A percentile compares a stretch with the other conserved stretches of the same genome.
phyloP scores from a whole-genome alignment of 2,113 vertebrate species.

The Procapra przewalskii region DNA sequence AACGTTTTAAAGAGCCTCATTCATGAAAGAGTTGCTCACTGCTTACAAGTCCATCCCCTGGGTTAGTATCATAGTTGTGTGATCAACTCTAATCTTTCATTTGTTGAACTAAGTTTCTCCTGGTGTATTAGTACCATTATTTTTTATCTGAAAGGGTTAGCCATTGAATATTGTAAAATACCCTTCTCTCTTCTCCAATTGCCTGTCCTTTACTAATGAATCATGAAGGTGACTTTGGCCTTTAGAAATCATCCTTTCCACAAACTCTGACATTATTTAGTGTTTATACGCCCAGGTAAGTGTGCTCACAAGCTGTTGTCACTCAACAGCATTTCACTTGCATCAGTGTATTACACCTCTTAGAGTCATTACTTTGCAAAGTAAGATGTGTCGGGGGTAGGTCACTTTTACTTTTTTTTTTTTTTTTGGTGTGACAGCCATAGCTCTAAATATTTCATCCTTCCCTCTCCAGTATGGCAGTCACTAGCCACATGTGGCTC shows the following conservation, averaged over 20 bases:
- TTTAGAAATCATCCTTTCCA: not conserved
- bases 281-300: not conserved
- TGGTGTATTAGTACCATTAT: not conserved
- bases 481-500: not conserved
- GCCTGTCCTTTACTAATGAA: not conserved
- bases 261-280: not conserved
- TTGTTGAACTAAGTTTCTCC: conserved; percentile 9
- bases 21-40: not conserved
- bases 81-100: not conserved
- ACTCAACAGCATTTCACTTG: not conserved
- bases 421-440: not conserved
- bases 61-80: not conserved
- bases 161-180: not conserved
- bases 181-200: not conserved
- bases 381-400: not conserved
- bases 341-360: not conserved
- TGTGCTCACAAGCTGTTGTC: not conserved
- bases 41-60: not conserved
- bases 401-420: not conserved
- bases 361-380: not conserved
- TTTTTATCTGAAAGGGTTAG: not conserved
- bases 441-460: not conserved
- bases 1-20: not conserved
- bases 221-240: not conserved
- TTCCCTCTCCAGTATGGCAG: not conserved